Conservation (phyloP, 2,888 invertebrate genomes). For the Heteromurus nitidus region DNA sequence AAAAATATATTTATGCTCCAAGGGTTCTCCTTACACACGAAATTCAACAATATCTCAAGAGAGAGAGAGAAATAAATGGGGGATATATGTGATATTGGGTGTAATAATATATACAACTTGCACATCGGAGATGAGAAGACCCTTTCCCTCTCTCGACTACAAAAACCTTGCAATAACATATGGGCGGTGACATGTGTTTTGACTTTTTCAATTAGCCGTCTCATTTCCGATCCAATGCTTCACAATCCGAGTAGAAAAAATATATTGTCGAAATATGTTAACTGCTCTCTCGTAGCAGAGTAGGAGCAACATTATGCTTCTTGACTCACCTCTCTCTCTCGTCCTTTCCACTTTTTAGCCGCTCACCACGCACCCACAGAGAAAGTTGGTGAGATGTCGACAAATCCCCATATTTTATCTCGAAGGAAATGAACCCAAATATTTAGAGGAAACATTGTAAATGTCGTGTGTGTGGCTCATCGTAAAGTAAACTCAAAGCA, state of each 20-base stretch:
- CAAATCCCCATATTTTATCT: slow-evolving; percentile 14
- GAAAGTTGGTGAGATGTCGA: slow-evolving; percentile 12
- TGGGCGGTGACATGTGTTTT: slow-evolving; percentile 72
- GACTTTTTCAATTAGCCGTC: slow-evolving; percentile 72
- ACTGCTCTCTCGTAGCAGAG: too few relatives aligned
- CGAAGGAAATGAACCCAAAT: too few relatives aligned
- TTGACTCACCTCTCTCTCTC: too few relatives aligned
- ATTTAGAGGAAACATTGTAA: background rate
- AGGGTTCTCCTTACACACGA: slow-evolving; percentile 7
- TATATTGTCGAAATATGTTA: too few relatives aligned
- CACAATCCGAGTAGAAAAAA: too few relatives aligned
- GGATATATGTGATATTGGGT: background rate
- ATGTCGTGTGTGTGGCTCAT: background rate
- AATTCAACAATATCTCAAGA: background rate
- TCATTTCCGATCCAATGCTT: slow-evolving; percentile 68
- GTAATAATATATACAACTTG: background rate
- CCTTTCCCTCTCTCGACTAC: slow-evolving; percentile 35
- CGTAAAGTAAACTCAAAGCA: background rate
- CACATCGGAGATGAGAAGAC: background rate
- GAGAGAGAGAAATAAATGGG: slow-evolving; percentile 2
- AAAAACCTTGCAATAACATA: slow-evolving; percentile 60
- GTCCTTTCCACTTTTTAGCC: too few relatives aligned
- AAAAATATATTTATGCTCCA: slow-evolving; percentile 5
- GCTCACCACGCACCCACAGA: too few relatives aligned
- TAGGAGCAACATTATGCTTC: too few relatives aligned